phyloP scores from a whole-genome alignment of 1,140 invertebrate species.

The Diorhabda elongata region DNA sequence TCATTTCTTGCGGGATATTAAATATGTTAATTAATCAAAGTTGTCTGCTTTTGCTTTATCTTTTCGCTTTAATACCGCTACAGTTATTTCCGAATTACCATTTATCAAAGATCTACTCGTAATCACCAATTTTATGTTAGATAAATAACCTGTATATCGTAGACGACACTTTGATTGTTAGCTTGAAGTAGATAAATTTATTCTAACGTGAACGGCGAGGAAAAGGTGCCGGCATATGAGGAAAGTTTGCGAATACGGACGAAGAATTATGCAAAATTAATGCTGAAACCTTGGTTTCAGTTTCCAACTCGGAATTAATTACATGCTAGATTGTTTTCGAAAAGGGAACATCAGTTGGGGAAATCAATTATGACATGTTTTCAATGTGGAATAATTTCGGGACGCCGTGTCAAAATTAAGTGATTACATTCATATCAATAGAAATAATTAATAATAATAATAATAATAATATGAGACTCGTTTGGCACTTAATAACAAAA shows the following conservation, averaged over 20 bases:
- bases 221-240: background rate
- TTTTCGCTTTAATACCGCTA: constrained; percentile 22
- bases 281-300: constrained; percentile 1
- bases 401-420: too few species aligned
- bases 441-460: too few species aligned
- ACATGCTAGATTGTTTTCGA: background rate
- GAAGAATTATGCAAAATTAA: constrained; percentile 4
- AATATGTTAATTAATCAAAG: constrained; percentile 42
- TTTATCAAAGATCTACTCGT: constrained; percentile 35
- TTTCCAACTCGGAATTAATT: background rate
- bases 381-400: background rate
- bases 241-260: constrained; percentile 7
- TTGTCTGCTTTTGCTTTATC: constrained; percentile 27
- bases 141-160: constrained; percentile 22
- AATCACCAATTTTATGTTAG: constrained; percentile 30
- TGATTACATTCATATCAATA: too few species aligned
- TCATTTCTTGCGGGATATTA: constrained; percentile 25
- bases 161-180: constrained; percentile 25
- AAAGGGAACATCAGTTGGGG: background rate
- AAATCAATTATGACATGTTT: background rate
- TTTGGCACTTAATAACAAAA: too few species aligned
- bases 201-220: background rate
- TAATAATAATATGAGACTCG: too few species aligned
- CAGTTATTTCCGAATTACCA: constrained; percentile 38
- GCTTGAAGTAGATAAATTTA: constrained; percentile 17